Evolutionary conservation across 2,113 vertebrate genomes (phyloP).

Genomic region (Anguilla rostrata): DNA sequence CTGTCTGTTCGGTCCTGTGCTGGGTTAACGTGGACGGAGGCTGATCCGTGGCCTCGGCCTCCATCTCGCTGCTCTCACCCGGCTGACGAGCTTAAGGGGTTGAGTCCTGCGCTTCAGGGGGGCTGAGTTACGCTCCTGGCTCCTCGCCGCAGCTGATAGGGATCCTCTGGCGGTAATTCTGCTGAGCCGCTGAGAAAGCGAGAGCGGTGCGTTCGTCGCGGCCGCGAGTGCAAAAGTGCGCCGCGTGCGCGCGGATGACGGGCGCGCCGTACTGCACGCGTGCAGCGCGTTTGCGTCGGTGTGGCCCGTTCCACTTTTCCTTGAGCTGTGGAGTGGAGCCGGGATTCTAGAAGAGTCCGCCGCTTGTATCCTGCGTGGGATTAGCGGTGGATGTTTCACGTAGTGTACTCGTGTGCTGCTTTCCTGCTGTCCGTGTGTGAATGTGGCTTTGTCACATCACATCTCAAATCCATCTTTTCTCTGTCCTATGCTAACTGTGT

Average conservation of each 20-base stretch:
- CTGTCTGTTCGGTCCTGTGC: neutral
- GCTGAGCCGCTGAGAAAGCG: neutral
- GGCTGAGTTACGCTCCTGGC: neutral
- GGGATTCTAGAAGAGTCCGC: neutral
- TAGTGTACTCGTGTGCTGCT: neutral
- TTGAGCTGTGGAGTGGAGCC: neutral
- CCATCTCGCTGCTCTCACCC: neutral
- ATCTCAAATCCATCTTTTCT: neutral
- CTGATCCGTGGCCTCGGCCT: neutral
- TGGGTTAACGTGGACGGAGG: neutral
- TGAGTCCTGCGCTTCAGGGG: neutral
- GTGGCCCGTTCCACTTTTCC: neutral
- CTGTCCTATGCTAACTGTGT: neutral
- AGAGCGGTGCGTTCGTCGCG: neutral
- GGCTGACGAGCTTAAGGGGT: constrained; percentile 9
- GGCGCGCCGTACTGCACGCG: neutral
- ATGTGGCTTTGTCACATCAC: neutral
- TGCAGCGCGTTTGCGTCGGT: neutral
- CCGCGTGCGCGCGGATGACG: neutral
- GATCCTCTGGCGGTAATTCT: neutral
- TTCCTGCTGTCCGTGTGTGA: neutral
- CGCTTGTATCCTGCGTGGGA: neutral
- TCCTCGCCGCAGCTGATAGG: neutral
- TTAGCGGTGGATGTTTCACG: neutral
- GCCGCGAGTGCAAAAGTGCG: neutral